Conservation (phyloP, 1,140 invertebrate species). For the Panagrolaimus sp. region DNA sequence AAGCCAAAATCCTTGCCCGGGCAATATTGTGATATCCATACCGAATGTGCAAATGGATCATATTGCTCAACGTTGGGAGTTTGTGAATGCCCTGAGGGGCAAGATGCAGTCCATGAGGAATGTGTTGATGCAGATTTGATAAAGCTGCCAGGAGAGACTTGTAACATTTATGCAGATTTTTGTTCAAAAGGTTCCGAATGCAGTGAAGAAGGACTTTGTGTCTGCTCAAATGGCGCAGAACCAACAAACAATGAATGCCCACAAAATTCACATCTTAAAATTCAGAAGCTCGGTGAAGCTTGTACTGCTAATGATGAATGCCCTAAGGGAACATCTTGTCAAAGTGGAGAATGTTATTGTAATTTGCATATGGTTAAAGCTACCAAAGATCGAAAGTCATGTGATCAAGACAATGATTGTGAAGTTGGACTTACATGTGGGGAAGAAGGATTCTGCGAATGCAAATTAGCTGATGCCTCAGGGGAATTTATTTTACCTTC, state of each 20-base stretch:
- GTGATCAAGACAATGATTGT: background rate
- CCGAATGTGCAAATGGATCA: constrained; percentile 27
- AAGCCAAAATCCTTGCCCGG: constrained; percentile 15
- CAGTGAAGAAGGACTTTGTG: background rate
- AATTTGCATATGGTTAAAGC: constrained; percentile 1
- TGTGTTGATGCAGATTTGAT: constrained; percentile 8
- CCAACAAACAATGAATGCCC: background rate
- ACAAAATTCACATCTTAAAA: background rate
- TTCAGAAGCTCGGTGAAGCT: background rate
- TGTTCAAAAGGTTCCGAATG: constrained; percentile 1
- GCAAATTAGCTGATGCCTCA: background rate
- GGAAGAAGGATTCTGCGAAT: constrained; percentile 5
- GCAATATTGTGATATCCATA: constrained; percentile 28
- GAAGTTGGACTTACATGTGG: background rate
- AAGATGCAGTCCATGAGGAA: background rate
- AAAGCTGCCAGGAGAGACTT: background rate
- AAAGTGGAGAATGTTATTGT: background rate
- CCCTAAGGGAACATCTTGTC: background rate
- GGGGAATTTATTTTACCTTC: background rate
- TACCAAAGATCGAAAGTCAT: background rate
- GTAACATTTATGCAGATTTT: background rate
- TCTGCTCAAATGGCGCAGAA: background rate
- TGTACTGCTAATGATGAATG: constrained; percentile 2
- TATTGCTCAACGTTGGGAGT: constrained; percentile 21
- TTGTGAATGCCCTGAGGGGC: background rate